Base-by-base conservation (phyloP, 2,797 vertebrate species). In the Pagetopsis macropterus region DNA sequence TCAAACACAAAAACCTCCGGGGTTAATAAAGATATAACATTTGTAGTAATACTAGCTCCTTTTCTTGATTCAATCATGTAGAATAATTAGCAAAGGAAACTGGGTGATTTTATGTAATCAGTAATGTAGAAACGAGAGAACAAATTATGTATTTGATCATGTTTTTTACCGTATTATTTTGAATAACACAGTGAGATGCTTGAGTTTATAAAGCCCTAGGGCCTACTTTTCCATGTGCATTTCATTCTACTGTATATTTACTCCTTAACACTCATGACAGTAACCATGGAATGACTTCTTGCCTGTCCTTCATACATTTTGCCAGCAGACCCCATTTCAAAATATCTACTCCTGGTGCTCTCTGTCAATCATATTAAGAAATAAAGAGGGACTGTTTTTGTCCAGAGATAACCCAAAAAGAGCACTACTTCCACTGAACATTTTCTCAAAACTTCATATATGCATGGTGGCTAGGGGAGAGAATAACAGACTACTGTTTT, bases 111-210 rank as follows among this genome's bases (percentile, higher is more conserved):
- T 17, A 69, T 46, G 16, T 14, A 46, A 60, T 54, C 33, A 41
- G 37, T 62, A 13, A 2, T 17, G 13, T 49, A 31, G 52, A 52
- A 65, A 52, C 7, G 48, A 27, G 55, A 76, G 72, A 81, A 82
- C 65, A 91, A 81, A 37, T 89, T 69, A 85, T 80, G 60, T 78
- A 84, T 80, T 82, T 71, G 76, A 74, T 63, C 8, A 77, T 69
- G 41, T 65, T 72, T 74, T 77, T 84, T 65, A 58, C 82, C 75
- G 64, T 84, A 49, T 65, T 73, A 63, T 70, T 84, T 55, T 77
- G 57, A 61, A 70, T 68, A 60, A 65, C 52, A 78, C 56, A 72
- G n/a, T 40, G 46, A 73, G 69, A 79, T 63, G 50, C 44, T 81
- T 68, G 60, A 76, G 49, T 62, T 69, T 51, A 63, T 49, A 76